These are phyloP conservation scores for Sinonovacula constricta DNA, from an alignment of 1,140 invertebrate species.

Conservation along the genomic window DNA sequence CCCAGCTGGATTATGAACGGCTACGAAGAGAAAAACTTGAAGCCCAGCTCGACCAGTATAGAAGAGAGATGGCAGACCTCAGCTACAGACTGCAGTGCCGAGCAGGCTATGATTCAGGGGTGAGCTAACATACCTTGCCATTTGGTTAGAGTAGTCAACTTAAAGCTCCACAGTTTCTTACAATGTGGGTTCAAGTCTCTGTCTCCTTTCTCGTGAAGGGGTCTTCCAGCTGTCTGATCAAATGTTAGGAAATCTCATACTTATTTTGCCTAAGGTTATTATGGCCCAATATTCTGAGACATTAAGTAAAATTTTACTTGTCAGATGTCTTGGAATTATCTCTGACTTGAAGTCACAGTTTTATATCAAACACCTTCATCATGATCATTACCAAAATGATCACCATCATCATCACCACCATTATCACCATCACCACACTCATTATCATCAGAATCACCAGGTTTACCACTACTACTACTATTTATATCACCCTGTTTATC, in stretches of 20 bases:
- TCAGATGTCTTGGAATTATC: background rate
- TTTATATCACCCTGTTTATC: no score
- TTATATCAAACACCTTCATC: no score
- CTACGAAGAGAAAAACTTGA: slow-evolving; percentile 77
- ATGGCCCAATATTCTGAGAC: background rate
- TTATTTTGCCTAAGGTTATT: background rate
- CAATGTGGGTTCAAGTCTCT: no score
- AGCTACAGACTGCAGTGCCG: slow-evolving; percentile 66
- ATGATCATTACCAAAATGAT: no score
- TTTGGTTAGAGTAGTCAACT: no score
- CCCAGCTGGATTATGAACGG: slow-evolving; percentile 78
- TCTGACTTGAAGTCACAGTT: background rate
- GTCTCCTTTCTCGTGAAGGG: background rate
- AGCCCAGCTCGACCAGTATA: slow-evolving; percentile 77
- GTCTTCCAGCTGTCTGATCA: background rate
- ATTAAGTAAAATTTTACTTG: background rate
- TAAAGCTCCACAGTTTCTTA: background rate
- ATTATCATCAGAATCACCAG: no score
- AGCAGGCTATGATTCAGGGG: slow-evolving; percentile 30
- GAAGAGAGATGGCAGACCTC: slow-evolving; percentile 71
- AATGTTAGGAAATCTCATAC: background rate
- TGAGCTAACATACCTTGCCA: no score
- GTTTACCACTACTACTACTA: no score
- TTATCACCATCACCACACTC: no score
- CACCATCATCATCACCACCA: no score